Evolutionary conservation across 2,113 vertebrate genomes (phyloP).

Genomic region (Anthoscopus minutus): DNA sequence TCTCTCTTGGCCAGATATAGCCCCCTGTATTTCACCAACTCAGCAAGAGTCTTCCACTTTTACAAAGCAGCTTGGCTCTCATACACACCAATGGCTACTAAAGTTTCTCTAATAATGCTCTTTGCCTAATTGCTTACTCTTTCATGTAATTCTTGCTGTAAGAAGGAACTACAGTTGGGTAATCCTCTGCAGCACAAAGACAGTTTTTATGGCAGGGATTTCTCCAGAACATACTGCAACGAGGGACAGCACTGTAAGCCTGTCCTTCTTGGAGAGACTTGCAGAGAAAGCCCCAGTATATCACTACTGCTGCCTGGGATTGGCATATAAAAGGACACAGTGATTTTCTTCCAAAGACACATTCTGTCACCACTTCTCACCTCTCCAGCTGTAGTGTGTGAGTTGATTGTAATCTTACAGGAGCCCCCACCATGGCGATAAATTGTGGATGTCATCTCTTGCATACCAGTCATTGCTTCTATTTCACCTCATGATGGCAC

Average conservation of each 20-base stretch:
- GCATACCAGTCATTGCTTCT: constrained; percentile 81
- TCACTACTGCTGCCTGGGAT: too few species aligned
- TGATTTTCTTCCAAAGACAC: neutral
- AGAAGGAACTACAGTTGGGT: neutral
- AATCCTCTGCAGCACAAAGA: neutral
- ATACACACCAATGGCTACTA: neutral
- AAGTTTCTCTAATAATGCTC: neutral
- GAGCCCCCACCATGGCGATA: constrained; percentile 95
- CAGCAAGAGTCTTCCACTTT: neutral
- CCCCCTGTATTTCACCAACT: neutral
- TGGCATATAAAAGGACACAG: accelerated
- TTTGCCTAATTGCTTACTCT: neutral
- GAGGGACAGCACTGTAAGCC: neutral
- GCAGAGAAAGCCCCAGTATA: neutral
- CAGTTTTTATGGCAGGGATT: neutral
- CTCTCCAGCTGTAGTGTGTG: constrained; percentile 96
- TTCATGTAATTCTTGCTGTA: neutral
- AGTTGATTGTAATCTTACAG: constrained; percentile 95
- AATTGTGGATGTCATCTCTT: constrained; percentile 92
- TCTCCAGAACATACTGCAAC: accelerated
- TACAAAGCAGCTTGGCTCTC: neutral
- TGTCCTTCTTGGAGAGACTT: neutral
- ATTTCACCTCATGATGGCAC: constrained; percentile 92
- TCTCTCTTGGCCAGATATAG: neutral
- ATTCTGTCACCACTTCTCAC: constrained; percentile 62